Base-by-base conservation (phyloP, 2,797 vertebrate species). In the Hemitrygon akajei region DNA sequence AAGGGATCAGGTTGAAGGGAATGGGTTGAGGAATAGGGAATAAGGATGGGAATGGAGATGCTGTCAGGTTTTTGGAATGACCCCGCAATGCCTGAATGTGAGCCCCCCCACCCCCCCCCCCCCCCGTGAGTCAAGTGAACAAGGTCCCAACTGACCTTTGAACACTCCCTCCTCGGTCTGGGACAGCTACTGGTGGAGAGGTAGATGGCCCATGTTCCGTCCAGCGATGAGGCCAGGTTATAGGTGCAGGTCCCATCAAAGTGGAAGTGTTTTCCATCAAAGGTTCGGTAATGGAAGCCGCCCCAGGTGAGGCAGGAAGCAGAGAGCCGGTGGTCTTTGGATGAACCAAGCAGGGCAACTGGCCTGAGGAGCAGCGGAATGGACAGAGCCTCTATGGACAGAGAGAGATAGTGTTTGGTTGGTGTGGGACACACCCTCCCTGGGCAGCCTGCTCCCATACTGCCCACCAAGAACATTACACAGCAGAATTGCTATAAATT, bases 181-280 rank as follows among this genome's bases (percentile, higher is more conserved):
- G 98, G 98, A 47, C 94, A 93, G 1, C 60, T 95, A 0, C 95
- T 94, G 0, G 94, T 66, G 0, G 95, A 94, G 76, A 98, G 95
- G 94, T 98, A 96, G 20, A 99, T 37, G 0, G 97, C 96, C 98
- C 98, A 99, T 93, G 97, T 97, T 93, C 97, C 97, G 0, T 98
- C 98, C 0, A 95, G 94, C 2, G 97, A 97, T 0, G 97, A 96
- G 0, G 97, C 97, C 96, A 99, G 95, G 95, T 96, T 95, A 94
- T 99, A 98, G 0, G 96, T 96, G 95, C 98, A 99, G 94, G n/a
- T 95, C 25, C 98, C 98, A 87, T 96, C 94, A 95, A 98, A 98
- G 95, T 97, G 96, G 94, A 98, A 98, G 95, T 99, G 98, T 77
- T 94, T 97, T 66, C 97, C 96, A 0, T 99, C 98, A 56, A 99